Percentiles rank a stretch among this genome's conserved stretches.
These are phyloP conservation scores for Catocala sponsa DNA, from an alignment of 2,888 invertebrate species.

Conservation along the genomic window DNA sequence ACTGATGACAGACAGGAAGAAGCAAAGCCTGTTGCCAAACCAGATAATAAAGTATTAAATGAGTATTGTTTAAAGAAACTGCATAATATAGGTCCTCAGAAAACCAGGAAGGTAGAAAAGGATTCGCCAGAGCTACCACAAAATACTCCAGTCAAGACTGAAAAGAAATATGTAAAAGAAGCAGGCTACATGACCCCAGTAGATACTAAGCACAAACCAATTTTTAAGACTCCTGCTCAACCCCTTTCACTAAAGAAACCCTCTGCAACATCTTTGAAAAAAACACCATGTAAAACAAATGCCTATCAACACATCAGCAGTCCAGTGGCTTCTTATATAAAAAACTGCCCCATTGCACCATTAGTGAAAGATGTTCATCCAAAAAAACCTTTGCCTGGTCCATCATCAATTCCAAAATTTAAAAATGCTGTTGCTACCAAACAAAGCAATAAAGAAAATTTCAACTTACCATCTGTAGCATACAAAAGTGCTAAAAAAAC, in stretches of 20 bases:
- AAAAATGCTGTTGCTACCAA: constrained; percentile 49
- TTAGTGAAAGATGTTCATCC: constrained; percentile 70
- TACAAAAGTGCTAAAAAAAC: constrained; percentile 75
- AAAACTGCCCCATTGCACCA: constrained; percentile 68
- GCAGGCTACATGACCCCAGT: constrained; percentile 37
- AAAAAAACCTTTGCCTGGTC: constrained; percentile 64
- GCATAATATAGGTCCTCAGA: constrained; percentile 23
- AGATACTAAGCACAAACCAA: constrained; percentile 39
- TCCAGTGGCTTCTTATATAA: constrained; percentile 78
- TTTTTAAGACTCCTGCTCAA: constrained; percentile 68
- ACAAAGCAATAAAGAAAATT: constrained; percentile 67
- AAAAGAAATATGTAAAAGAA: constrained; percentile 28
- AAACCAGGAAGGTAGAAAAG: constrained; percentile 14
- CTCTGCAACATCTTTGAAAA: constrained; percentile 54
- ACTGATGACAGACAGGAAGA: constrained; percentile 12
- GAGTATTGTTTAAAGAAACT: constrained; percentile 13
- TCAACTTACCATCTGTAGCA: constrained; percentile 66
- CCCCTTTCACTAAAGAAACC: constrained; percentile 56
- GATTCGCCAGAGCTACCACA: constrained; percentile 17
- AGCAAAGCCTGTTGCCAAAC: constrained; percentile 11
- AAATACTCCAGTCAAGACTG: constrained; percentile 54
- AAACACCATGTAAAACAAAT: constrained; percentile 59
- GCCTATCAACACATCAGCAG: constrained; percentile 72
- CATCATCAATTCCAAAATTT: constrained; percentile 68
- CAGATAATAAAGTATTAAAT: constrained; percentile 12